phyloP scores from a whole-genome alignment of 2,797 vertebrate species.

The Pangasius macronema region DNA sequence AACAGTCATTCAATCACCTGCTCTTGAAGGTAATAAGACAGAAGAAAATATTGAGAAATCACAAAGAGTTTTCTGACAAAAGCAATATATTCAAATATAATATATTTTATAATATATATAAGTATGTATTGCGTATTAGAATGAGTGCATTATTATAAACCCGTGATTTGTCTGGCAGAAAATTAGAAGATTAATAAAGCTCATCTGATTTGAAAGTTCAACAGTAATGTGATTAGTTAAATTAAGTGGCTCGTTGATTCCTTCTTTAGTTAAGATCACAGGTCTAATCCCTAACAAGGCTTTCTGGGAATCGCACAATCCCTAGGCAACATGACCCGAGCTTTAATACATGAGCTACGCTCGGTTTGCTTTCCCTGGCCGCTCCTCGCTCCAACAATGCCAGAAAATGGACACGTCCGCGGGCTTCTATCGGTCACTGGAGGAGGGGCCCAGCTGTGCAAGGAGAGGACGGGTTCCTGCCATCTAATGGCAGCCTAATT shows the following conservation, averaged over 20 bases:
- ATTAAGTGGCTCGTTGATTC: constrained; percentile 5
- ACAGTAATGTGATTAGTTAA: background rate
- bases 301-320: constrained; percentile 30
- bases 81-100: background rate
- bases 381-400: constrained; percentile 12
- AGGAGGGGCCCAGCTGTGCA: constrained; percentile 69
- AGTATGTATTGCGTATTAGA: background rate
- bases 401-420: constrained; percentile 29
- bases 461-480: constrained; percentile 78
- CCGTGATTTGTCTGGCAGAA: background rate
- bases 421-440: constrained; percentile 57
- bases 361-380: constrained; percentile 34
- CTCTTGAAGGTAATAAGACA: background rate
- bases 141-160: background rate
- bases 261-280: constrained; percentile 17
- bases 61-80: background rate
- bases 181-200: background rate
- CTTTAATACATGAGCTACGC: constrained; percentile 45
- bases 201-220: background rate
- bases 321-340: constrained; percentile 42
- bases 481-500: constrained; percentile 82
- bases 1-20: background rate
- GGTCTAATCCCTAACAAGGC: constrained; percentile 23
- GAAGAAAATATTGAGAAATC: background rate
- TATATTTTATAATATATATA: no score